Conservation (phyloP, 2,113 vertebrate species). For the Turnix velox region DNA sequence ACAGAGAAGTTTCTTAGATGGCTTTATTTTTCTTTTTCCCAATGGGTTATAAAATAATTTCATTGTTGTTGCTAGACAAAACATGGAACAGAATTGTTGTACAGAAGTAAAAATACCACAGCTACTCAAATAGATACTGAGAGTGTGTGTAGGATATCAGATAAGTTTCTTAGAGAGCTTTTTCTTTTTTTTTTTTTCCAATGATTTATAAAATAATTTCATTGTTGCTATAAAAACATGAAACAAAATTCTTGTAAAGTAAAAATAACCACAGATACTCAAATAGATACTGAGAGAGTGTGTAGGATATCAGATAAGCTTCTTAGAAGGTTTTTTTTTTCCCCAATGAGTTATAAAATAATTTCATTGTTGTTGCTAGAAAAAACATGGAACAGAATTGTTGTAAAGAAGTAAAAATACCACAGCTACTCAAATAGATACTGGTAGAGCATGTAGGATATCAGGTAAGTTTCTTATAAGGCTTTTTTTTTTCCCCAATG, state of each 20-base stretch:
- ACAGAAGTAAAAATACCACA: background rate
- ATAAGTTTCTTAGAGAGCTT: background rate
- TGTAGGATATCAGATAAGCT: background rate
- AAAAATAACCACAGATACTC: background rate
- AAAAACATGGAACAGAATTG: background rate
- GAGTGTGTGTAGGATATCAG: background rate
- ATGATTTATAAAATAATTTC: background rate
- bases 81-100: background rate
- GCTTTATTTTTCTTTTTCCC: background rate
- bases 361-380: background rate
- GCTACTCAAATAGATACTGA: background rate
- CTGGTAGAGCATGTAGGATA: no score
- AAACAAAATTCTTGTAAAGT: background rate
- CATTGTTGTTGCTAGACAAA: background rate
- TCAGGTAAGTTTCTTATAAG: background rate
- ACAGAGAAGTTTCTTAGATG: background rate
- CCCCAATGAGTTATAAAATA: background rate
- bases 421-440: background rate
- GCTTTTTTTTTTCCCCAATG: accelerated
- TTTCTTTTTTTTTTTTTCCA: no score
- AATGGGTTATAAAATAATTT: background rate
- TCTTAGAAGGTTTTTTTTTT: background rate
- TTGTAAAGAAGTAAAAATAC: background rate
- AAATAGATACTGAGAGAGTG: background rate
- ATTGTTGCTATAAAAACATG: background rate